Base-by-base conservation (phyloP, 2,113 vertebrate genomes). In the Excalfactoria chinensis region DNA sequence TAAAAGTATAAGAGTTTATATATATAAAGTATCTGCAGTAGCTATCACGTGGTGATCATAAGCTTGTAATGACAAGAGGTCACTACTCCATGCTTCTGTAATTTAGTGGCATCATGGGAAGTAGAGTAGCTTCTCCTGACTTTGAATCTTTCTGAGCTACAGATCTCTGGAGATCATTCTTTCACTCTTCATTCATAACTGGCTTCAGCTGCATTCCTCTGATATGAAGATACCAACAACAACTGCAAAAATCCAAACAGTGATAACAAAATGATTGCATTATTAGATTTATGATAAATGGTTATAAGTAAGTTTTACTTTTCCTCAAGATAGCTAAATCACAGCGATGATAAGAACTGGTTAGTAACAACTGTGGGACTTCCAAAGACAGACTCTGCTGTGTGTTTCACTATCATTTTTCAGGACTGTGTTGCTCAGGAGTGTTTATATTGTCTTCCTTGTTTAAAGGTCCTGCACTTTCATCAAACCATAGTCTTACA, bases 101-200 rank as follows among this genome's bases (percentile, higher is more conserved):
- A 37, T 51, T 35, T 43, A 6, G 66, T n/a, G 56, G 9, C 16
- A 35, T 40, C 44, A 6, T 14, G 18, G 8, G 43, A 40, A 55
- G 18, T 8, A 26, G 5, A 48, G 8, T n/a, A 30, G 6, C 11
- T 63, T 8, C 5, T 9, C 4, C 43, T 3, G 28, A 1, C 6
- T 72, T 82, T 55, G n/a, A 26, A 26, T 35, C 30, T 58, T 12
- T 55, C 63, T 41, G 18, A 46, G n/a, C 4, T 5, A 48, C 20
- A 67, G 8, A 4, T 13, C 10, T 11, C 20, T 63, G 15, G 55
- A 79, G 41, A 66, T 59, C 62, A 25, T 28, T 53, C 32, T 11
- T 68, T 76, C 1, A 21, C 10, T 41, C 60, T 69, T 82, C 28
- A 55, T 0, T 55, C 11, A 79, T 3, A 4, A 13, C 11, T 46